These are phyloP conservation scores for Lordiphosa fenestrarum DNA, from an alignment of 2,888 invertebrate genomes.

Conservation along the genomic window DNA sequence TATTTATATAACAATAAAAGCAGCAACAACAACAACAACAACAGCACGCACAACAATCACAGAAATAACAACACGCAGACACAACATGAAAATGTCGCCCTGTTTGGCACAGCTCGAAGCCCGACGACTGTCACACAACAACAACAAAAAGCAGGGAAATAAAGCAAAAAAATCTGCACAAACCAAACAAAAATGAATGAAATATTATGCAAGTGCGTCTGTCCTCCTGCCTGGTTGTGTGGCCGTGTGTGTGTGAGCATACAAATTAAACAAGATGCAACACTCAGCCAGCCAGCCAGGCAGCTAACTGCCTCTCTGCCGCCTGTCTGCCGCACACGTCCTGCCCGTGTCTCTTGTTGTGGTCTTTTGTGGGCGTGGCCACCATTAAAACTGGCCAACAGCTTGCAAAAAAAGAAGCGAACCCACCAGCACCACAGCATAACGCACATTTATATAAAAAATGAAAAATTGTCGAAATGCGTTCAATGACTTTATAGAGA, in stretches of 20 bases:
- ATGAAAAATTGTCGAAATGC: slow-evolving; percentile 26
- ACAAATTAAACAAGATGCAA: slow-evolving; percentile 72
- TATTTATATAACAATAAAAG: slow-evolving; percentile 71
- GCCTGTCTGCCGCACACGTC: slow-evolving; percentile 6
- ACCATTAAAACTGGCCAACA: slow-evolving; percentile 61
- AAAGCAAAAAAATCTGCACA: slow-evolving; percentile 20
- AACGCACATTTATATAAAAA: slow-evolving; percentile 18
- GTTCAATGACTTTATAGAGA: slow-evolving; percentile 44
- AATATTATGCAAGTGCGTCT: slow-evolving; percentile 57
- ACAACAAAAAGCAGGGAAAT: slow-evolving; percentile 3
- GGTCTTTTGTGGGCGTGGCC: slow-evolving; percentile 43
- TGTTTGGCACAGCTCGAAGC: slow-evolving; percentile 13
- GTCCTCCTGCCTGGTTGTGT: slow-evolving; percentile 29
- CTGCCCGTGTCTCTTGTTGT: slow-evolving; percentile 26
- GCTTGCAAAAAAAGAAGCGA: slow-evolving; percentile 40
- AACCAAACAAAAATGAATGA: slow-evolving; percentile 34
- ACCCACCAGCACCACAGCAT: slow-evolving; percentile 1
- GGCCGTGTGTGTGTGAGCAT: slow-evolving; percentile 32
- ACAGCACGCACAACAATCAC: slow-evolving; percentile 47
- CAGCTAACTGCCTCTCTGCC: slow-evolving; percentile 34
- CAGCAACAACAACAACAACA: slow-evolving; percentile 38
- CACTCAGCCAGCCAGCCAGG: slow-evolving; percentile 43
- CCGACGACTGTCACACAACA: slow-evolving; percentile 22
- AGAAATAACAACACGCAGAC: slow-evolving; percentile 61
- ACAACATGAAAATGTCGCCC: slow-evolving; percentile 55